Base-by-base conservation (phyloP, 2,888 invertebrate species). In the Sthenelais limicola region DNA sequence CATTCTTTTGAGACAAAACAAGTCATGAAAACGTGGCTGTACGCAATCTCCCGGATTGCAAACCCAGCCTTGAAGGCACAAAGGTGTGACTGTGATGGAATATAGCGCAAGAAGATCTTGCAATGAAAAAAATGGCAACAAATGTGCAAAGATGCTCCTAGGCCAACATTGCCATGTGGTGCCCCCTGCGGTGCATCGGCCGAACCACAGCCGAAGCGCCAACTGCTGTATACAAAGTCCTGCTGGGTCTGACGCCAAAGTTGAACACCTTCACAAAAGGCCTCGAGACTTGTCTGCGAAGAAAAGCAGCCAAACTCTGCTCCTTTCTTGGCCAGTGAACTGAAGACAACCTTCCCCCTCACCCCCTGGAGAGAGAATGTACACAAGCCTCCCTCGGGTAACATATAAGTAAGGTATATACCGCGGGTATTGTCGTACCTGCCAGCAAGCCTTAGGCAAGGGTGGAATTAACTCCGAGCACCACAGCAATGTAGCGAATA, bases 71-170 rank as follows among this genome's bases (percentile, higher is more conserved):
- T n/a, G n/a, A n/a, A n/a, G n/a, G n/a, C n/a, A n/a, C n/a, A n/a
- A n/a, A n/a, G n/a, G n/a, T n/a, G n/a, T n/a, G n/a, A n/a, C n/a
- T n/a, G n/a, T n/a, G n/a, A n/a, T n/a, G n/a, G n/a, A n/a, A n/a
- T n/a, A n/a, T n/a, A n/a, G n/a, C n/a, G n/a, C n/a, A n/a, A n/a
- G n/a, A n/a, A n/a, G n/a, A n/a, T n/a, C n/a, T n/a, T n/a, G n/a
- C n/a, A n/a, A n/a, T n/a, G n/a, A n/a, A n/a, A 62, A 62, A 62
- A 62, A 26, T 38, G 62, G 43, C 62, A 62, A 38, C 62, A 62
- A 62, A 38, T 62, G 51, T 35, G 33, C 33, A n/a, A 32, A 7
- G 56, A 35, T 62, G 35, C 62, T 30, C 35, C n/a, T 43, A 24
- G 38, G 62, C 38, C 35, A 43, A 24, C 62, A 62, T 62, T 62